Evolutionary conservation across 2,888 invertebrate species (phyloP), one percentile per base, ranked within the genome.

Genomic region (Drepanosiphum platanoidis): DNA sequence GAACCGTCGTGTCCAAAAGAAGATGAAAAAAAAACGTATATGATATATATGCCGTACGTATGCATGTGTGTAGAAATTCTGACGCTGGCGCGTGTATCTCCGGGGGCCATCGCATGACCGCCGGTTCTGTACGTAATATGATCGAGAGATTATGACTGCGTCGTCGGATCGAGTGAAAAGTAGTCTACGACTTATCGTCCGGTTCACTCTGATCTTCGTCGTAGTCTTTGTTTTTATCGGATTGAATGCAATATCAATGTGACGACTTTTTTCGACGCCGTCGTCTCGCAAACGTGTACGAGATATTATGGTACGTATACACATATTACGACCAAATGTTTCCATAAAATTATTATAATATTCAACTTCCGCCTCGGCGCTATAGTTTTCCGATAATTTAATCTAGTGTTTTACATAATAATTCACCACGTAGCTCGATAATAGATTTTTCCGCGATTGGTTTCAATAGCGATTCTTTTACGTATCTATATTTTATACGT

Each of bases 391-490:
- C 1, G 13, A 39, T 22, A 22, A 32, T 3, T 13, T 36, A 27
- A 9, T 34, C 27, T 3, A 0, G 27, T 9, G 61, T 68, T 46
- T 34, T 46, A 46, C 32, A 68, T 27, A 34, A n/a, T 46, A 39
- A 64, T 72, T 13, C 27, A 64, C 71, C 71, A 71, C 39, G 71
- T 71, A 13, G 27, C 27, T 3, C 22, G 7, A 34, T 71, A 81
- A 81, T 39, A 30, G 71, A 81, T 81, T 81, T 30, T 11, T 22
- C 27, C 18, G 1, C 3, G 11, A 70, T 71, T 81, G 71, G 71
- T 81, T 80, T 71, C 30, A 0, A 36, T 22, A 30, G 27, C 1
- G 27, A 30, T 81, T 58, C 81, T 81, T 61, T 71, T 81, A 81
- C 30, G 71, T 70, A 81, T 36, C 30, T 61, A 27, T 27, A 71